Percentiles rank a stretch among this genome's conserved stretches.
Evolutionary conservation across 2,888 invertebrate genomes (phyloP).

Genomic region (Hoplodrina ambigua): DNA sequence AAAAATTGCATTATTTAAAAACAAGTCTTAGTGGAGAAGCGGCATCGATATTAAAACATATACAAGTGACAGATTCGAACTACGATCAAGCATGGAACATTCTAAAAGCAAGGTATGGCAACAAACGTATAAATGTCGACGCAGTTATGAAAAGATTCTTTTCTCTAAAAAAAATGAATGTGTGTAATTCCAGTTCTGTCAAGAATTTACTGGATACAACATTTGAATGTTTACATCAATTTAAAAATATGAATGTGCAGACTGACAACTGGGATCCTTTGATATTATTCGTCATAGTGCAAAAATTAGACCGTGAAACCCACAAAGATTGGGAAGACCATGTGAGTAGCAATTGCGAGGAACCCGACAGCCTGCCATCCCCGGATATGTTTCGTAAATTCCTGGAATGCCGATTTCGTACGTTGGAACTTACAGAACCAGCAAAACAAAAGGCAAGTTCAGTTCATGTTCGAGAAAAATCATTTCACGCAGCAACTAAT

Average conservation of each 20-base stretch:
- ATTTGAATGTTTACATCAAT: slow-evolving; percentile 48
- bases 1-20: too few relatives aligned
- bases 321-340: slow-evolving; percentile 54
- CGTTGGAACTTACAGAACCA: slow-evolving; percentile 15
- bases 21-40: too few relatives aligned
- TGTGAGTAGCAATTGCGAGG: slow-evolving; percentile 5
- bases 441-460: slow-evolving; percentile 9
- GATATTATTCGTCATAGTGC: slow-evolving; percentile 55
- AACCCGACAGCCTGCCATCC: slow-evolving; percentile 2
- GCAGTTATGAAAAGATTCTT: slow-evolving; percentile 53
- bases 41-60: slow-evolving; percentile 36
- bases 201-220: too few relatives aligned
- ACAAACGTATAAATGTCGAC: slow-evolving; percentile 45
- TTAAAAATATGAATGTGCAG: slow-evolving; percentile 34
- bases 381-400: slow-evolving; percentile 19
- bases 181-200: too few relatives aligned
- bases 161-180: too few relatives aligned
- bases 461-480: slow-evolving; percentile 3
- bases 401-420: slow-evolving; percentile 22
- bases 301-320: slow-evolving; percentile 53
- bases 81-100: slow-evolving; percentile 55
- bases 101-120: slow-evolving; percentile 36
- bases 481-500: slow-evolving; percentile 27
- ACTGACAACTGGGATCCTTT: slow-evolving; percentile 43
- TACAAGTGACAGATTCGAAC: slow-evolving; percentile 43